Conservation (phyloP, 2,113 vertebrate genomes). For the Arenaria interpres region DNA sequence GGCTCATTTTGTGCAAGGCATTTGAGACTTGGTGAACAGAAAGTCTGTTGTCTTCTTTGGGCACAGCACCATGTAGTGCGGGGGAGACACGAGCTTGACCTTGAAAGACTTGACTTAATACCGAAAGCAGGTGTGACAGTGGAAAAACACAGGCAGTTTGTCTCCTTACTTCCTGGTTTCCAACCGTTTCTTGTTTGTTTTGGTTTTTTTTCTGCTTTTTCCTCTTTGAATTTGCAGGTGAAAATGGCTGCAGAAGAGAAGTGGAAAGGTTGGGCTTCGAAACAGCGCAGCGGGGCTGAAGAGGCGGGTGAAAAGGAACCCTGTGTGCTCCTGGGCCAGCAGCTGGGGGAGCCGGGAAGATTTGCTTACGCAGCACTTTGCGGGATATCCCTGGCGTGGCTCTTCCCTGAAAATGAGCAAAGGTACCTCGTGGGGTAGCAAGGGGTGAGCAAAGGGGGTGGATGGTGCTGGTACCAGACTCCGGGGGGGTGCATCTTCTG, state of each 20-base stretch:
- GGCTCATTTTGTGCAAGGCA: neutral
- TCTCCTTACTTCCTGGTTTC: neutral
- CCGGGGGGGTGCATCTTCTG: neutral
- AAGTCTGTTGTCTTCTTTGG: neutral
- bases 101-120: neutral
- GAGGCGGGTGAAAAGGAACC: neutral
- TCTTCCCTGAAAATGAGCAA: constrained; percentile 86
- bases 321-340: constrained; percentile 14
- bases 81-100: neutral
- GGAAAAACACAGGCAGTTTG: neutral
- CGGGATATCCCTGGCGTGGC: constrained; percentile 79
- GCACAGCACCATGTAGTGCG: neutral
- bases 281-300: rapidly evolving
- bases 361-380: constrained; percentile 89
- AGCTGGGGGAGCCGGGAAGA: constrained; percentile 80
- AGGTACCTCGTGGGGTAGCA: constrained; percentile 57
- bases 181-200: neutral
- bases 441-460: neutral
- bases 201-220: neutral
- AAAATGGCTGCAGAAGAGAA: constrained; percentile 59
- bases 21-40: neutral
- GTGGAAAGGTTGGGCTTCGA: neutral
- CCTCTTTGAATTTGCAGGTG: constrained; percentile 51
- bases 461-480: neutral
- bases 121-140: neutral